Evolutionary conservation across 2,888 invertebrate genomes (phyloP).

Genomic region (Petrophora chlorosata): DNA sequence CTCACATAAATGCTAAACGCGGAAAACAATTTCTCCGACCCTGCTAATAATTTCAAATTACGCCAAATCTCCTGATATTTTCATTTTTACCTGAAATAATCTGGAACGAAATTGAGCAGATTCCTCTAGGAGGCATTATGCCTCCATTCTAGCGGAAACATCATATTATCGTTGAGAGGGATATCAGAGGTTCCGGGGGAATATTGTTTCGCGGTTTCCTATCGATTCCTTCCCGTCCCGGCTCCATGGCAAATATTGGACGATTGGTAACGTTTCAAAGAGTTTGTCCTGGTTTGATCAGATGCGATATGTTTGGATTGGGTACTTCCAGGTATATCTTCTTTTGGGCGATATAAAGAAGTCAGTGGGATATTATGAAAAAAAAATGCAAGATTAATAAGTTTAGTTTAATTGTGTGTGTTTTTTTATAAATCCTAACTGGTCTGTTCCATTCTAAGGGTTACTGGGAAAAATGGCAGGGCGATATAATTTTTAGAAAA

Average conservation of each 20-base stretch:
- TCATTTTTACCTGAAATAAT: constrained; percentile 51
- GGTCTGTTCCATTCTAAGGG: no score
- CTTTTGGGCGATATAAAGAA: no score
- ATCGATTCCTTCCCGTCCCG: constrained; percentile 49
- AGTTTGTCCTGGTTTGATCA: constrained; percentile 34
- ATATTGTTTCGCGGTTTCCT: constrained; percentile 69
- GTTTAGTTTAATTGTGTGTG: no score
- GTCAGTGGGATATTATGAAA: no score
- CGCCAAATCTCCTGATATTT: constrained; percentile 31
- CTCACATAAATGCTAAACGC: no score
- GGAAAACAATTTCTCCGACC: not conserved
- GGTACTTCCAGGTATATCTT: constrained; percentile 2
- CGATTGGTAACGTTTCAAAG: constrained; percentile 43
- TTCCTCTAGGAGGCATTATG: constrained; percentile 57
- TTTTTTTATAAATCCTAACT: no score
- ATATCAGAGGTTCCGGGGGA: constrained; percentile 55
- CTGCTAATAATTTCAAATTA: constrained; percentile 17
- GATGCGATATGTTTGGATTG: constrained; percentile 10
- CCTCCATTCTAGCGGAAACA: constrained; percentile 61
- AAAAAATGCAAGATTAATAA: no score
- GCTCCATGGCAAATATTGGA: constrained; percentile 46
- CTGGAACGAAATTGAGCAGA: constrained; percentile 50
- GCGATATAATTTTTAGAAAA: no score
- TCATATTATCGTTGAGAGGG: constrained; percentile 63
- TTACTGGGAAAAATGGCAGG: no score